phyloP scores from a whole-genome alignment of 1,140 invertebrate species.

The Ericerus pela region DNA sequence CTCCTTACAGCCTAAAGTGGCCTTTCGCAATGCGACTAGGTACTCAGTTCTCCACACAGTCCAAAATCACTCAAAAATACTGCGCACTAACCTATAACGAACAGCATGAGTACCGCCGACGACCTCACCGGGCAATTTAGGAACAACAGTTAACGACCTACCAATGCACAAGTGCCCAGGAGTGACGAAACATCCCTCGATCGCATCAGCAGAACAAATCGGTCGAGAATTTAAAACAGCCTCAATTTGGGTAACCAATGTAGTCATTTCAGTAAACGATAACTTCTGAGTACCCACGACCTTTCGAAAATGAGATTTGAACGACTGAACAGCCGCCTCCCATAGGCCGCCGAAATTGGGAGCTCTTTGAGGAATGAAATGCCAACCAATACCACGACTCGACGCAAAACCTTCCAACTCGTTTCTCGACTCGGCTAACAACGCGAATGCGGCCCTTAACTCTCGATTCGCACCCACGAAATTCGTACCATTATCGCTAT shows the following conservation, averaged over 20 bases:
- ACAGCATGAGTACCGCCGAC: too few species aligned
- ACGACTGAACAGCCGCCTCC: slow-evolving; percentile 28
- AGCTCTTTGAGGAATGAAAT: slow-evolving; percentile 26
- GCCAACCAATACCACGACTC: neutral
- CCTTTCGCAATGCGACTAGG: too few species aligned
- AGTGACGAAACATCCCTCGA: slow-evolving; percentile 18
- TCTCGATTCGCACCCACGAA: slow-evolving; percentile 18
- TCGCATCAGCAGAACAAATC: slow-evolving; percentile 18
- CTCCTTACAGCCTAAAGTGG: too few species aligned
- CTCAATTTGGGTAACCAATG: slow-evolving; percentile 21
- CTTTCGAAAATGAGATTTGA: slow-evolving; percentile 27
- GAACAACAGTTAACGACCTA: slow-evolving; percentile 16
- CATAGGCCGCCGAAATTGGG: slow-evolving; percentile 30
- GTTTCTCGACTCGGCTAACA: too few species aligned
- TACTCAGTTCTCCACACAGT: too few species aligned
- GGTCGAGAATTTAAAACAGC: slow-evolving; percentile 22
- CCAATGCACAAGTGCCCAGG: slow-evolving; percentile 26
- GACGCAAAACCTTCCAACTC: neutral
- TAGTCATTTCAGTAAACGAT: slow-evolving; percentile 19
- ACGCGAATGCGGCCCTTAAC: neutral
- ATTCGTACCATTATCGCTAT: slow-evolving; percentile 18
- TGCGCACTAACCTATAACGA: too few species aligned
- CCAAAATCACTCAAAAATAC: too few species aligned
- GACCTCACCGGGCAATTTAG: too few species aligned
- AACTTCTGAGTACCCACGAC: slow-evolving; percentile 20